phyloP scores from a whole-genome alignment of 1,140 invertebrate genomes.

The Cheumatopsyche charites region DNA sequence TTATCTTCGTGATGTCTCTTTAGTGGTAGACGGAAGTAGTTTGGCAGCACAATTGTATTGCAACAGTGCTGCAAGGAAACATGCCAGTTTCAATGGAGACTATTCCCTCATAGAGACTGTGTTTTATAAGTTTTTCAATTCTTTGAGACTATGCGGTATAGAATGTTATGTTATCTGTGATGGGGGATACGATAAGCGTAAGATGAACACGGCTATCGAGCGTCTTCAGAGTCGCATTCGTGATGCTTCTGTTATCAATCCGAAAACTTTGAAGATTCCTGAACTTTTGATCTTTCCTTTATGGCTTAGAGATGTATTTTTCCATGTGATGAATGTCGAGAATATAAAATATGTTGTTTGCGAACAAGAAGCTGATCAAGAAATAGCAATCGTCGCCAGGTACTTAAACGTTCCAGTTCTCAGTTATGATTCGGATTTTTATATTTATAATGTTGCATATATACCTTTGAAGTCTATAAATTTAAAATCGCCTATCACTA shows the following conservation, averaged over 20 bases:
- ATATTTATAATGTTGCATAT: slow-evolving; percentile 81
- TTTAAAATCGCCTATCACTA: slow-evolving; percentile 53
- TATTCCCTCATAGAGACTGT: slow-evolving; percentile 76
- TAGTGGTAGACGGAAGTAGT: slow-evolving; percentile 86
- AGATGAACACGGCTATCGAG: slow-evolving; percentile 72
- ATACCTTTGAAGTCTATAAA: slow-evolving; percentile 77
- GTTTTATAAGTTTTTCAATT: slow-evolving; percentile 73
- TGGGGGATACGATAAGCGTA: slow-evolving; percentile 78
- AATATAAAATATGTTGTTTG: slow-evolving; percentile 71
- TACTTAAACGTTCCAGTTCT: slow-evolving; percentile 81
- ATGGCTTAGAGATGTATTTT: slow-evolving; percentile 74
- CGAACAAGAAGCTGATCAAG: slow-evolving; percentile 86
- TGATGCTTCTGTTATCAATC: slow-evolving; percentile 59
- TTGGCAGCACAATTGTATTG: slow-evolving; percentile 75
- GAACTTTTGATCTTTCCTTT: slow-evolving; percentile 68
- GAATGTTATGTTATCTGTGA: slow-evolving; percentile 82
- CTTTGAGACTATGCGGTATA: slow-evolving; percentile 74
- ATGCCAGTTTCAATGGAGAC: slow-evolving; percentile 85
- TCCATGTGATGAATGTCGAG: slow-evolving; percentile 68
- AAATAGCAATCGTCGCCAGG: slow-evolving; percentile 79
- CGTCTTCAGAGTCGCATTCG: slow-evolving; percentile 69
- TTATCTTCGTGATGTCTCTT: slow-evolving; percentile 70
- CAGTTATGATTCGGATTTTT: slow-evolving; percentile 92
- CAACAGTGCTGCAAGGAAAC: slow-evolving; percentile 65
- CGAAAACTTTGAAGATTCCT: slow-evolving; percentile 48